Evolutionary conservation across 2,797 vertebrate genomes (phyloP).

Genomic region (Meriones psammophilus): DNA sequence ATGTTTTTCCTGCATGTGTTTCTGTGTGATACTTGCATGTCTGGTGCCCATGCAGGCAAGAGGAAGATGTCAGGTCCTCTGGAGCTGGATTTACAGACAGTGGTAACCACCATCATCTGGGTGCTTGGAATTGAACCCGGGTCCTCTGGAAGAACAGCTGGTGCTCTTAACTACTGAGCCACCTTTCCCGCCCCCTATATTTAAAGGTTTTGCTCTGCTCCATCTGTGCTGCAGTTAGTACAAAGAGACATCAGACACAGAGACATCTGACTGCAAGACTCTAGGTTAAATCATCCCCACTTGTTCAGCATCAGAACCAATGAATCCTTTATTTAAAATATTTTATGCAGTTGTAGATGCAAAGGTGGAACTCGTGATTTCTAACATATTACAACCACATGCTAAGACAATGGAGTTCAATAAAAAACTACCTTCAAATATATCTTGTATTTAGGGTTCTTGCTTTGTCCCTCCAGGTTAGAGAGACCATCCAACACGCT

Average conservation of each 20-base stretch:
- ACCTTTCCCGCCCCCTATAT: neutral
- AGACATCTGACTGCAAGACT: conserved; percentile 62
- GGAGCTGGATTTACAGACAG: neutral
- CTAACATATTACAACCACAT: conserved; percentile 67
- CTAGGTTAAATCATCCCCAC: conserved; percentile 61
- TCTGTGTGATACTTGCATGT: neutral
- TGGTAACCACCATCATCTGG: neutral
- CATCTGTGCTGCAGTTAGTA: conserved; percentile 25
- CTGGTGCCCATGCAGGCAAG: neutral
- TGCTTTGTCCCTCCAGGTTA: conserved; percentile 49
- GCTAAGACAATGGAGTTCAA: conserved; percentile 70
- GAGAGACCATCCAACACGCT: conserved; percentile 39
- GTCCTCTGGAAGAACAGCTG: neutral
- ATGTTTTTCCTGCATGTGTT: neutral
- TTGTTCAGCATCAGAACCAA: conserved; percentile 69
- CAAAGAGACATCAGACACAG: conserved; percentile 30
- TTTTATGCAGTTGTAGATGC: conserved; percentile 28
- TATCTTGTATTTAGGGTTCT: conserved; percentile 56
- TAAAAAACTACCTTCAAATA: conserved; percentile 74
- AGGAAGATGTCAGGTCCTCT: neutral
- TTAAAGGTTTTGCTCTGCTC: conserved; percentile 34
- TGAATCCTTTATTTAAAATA: conserved; percentile 70
- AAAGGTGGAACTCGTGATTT: conserved; percentile 40
- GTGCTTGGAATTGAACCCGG: neutral
- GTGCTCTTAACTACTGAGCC: neutral